Base-by-base conservation (phyloP, 2,113 vertebrate genomes). In the Hystrix brachyura region DNA sequence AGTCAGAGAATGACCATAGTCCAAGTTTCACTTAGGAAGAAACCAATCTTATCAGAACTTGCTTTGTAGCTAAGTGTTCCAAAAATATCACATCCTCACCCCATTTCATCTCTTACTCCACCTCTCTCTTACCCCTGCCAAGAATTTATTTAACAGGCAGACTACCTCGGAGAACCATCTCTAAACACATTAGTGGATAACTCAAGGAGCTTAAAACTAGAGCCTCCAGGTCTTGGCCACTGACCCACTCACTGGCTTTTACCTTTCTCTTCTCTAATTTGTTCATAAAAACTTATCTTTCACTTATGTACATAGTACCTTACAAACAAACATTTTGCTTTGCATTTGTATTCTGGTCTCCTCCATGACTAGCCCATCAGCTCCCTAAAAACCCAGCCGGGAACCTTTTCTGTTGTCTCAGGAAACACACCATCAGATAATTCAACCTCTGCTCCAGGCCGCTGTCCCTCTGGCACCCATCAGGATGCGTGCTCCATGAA, bases 51-150 rank as follows among this genome's bases (percentile, higher is more conserved):
- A 91, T 90, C 93, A 92, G 85, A 97, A 97, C 95, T 79, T 69
- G 74, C 84, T 98, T 55, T 93, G 29, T 46, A 86, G 95, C 91
- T 97, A 90, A 86, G 67, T 89, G 59, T 80, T 96, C 92, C 74
- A 83, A 94, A 98, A 94, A 97, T 95, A 97, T 19, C 74, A 62
- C 67, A 97, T 51, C 95, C 87, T 95, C 59, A 86, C 65, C 87
- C 74, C 55, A 76, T 32, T 59, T 92, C 84, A 90, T 94, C 87
- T 96, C 67, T 62, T 21, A 5, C 8, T 62, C 65, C 67, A 69
- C 29, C 43, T 46, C 38, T 48, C 32, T 59, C 23, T 25, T 53
- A 38, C 82, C 72, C 67, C 21, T 5, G 53, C 13, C 48, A 82
- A 91, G 53, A 92, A 94, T 92, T 53, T 23, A 74, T 46, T 87